Evolutionary conservation across 2,888 invertebrate genomes (phyloP).

Genomic region (Lapara coniferarum): DNA sequence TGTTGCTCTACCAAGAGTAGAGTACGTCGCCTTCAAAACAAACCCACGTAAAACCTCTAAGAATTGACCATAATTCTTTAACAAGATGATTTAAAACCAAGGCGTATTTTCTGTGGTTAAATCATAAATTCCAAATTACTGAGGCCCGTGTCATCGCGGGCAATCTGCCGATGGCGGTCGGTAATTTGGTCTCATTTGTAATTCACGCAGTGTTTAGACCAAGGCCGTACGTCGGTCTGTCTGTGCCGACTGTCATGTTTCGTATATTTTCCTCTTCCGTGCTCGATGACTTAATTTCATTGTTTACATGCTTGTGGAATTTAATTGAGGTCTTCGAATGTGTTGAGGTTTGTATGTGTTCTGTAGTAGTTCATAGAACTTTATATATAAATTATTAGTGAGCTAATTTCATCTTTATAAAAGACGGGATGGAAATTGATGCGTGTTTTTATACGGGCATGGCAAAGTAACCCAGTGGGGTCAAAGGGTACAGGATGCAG

Average conservation of each 20-base stretch:
- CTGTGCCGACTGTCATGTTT: conserved; percentile 19
- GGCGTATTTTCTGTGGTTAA: conserved; percentile 9
- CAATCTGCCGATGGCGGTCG: not conserved
- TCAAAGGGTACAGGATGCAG: no score
- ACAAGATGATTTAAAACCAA: not conserved
- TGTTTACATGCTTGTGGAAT: conserved; percentile 6
- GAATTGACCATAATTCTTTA: not conserved
- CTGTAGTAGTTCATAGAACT: not conserved
- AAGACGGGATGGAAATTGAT: no score
- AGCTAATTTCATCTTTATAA: no score
- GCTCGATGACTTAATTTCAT: conserved; percentile 11
- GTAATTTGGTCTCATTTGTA: conserved; percentile 43
- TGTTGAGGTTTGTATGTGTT: not conserved
- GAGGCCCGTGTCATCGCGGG: conserved; percentile 1
- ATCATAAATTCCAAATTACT: conserved; percentile 16
- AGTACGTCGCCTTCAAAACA: not conserved
- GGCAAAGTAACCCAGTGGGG: no score
- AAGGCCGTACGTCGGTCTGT: conserved; percentile 39
- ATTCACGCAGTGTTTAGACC: conserved; percentile 42
- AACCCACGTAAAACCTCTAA: not conserved
- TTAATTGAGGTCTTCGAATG: conserved; percentile 10
- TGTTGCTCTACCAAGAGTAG: no score
- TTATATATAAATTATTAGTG: no score
- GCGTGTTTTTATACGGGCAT: no score
- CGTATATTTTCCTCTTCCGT: conserved; percentile 20